phyloP scores from a whole-genome alignment of 2,113 vertebrate species.

The Microcebus jonahi region DNA sequence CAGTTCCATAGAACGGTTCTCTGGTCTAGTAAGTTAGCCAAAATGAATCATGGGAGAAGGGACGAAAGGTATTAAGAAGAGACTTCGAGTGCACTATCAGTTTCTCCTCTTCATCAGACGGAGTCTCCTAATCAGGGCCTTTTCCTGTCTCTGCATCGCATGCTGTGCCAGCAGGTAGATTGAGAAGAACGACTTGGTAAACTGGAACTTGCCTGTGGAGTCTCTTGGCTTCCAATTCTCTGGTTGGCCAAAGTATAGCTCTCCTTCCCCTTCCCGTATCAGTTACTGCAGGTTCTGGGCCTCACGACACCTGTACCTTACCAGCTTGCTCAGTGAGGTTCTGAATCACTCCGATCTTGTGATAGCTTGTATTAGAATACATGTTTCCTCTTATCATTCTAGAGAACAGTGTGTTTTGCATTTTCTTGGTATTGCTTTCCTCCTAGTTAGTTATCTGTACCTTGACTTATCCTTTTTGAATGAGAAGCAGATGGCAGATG shows the following conservation, averaged over 20 bases:
- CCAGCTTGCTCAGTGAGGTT: background rate
- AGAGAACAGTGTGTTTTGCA: constrained; percentile 25
- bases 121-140: background rate
- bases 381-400: background rate
- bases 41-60: background rate
- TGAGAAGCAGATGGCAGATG: constrained; percentile 79
- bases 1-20: background rate
- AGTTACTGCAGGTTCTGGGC: background rate
- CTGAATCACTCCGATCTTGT: background rate
- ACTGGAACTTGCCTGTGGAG: background rate
- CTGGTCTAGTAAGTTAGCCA: background rate
- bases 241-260: background rate
- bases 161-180: background rate
- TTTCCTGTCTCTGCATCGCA: background rate
- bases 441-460: constrained; percentile 49
- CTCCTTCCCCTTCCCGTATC: background rate
- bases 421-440: constrained; percentile 48
- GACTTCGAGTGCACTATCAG: background rate
- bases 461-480: constrained; percentile 73
- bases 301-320: accelerated
- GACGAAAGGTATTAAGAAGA: background rate
- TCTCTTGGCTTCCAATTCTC: background rate
- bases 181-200: background rate
- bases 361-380: background rate
- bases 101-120: background rate